These are phyloP conservation scores for Aricia agestis DNA, from an alignment of 1,140 invertebrate species.

Conservation along the genomic window DNA sequence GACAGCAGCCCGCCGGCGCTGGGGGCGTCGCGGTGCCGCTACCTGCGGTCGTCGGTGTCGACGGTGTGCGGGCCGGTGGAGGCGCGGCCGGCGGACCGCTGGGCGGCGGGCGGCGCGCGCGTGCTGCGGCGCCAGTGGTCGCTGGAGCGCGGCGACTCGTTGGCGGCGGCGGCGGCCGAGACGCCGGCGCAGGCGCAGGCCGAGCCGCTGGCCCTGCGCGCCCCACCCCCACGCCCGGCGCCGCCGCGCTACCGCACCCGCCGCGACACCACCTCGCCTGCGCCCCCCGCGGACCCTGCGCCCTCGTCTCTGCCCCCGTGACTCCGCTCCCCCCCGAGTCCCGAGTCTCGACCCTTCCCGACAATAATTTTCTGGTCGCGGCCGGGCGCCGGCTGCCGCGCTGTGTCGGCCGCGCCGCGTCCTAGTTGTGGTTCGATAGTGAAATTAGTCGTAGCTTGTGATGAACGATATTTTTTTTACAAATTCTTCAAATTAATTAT, in stretches of 20 bases:
- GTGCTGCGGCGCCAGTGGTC: slow-evolving; percentile 55
- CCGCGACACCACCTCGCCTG: slow-evolving; percentile 27
- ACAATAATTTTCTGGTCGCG: slow-evolving; percentile 48
- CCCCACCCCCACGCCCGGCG: slow-evolving; percentile 32
- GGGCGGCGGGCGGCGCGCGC: slow-evolving; percentile 34
- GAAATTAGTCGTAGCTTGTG: slow-evolving; percentile 31
- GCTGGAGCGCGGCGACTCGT: slow-evolving; percentile 50
- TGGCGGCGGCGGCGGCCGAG: slow-evolving; percentile 39
- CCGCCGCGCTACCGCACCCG: slow-evolving; percentile 40
- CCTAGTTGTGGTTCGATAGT: slow-evolving; percentile 35
- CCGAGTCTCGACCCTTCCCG: slow-evolving; percentile 24
- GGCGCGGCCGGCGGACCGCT: slow-evolving; percentile 33
- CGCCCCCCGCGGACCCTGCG: slow-evolving; percentile 20
- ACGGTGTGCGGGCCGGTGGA: slow-evolving; percentile 33
- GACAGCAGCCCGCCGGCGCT: slow-evolving; percentile 47
- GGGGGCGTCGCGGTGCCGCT: slow-evolving; percentile 30
- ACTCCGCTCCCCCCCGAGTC: slow-evolving; percentile 26
- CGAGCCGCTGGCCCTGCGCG: slow-evolving; percentile 29
- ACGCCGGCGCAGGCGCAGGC: slow-evolving; percentile 21
- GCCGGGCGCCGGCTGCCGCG: neutral
- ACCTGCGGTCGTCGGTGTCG: slow-evolving; percentile 34
- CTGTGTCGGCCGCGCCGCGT: slow-evolving; percentile 30
- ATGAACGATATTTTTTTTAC: slow-evolving; percentile 42
- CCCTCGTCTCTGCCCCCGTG: slow-evolving; percentile 30
- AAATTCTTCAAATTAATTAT: slow-evolving; percentile 38